Percentiles rank a stretch among this genome's conserved stretches.
Evolutionary conservation across 2,888 invertebrate species (phyloP).

Genomic region (Cataglyphis rosenhaueri): DNA sequence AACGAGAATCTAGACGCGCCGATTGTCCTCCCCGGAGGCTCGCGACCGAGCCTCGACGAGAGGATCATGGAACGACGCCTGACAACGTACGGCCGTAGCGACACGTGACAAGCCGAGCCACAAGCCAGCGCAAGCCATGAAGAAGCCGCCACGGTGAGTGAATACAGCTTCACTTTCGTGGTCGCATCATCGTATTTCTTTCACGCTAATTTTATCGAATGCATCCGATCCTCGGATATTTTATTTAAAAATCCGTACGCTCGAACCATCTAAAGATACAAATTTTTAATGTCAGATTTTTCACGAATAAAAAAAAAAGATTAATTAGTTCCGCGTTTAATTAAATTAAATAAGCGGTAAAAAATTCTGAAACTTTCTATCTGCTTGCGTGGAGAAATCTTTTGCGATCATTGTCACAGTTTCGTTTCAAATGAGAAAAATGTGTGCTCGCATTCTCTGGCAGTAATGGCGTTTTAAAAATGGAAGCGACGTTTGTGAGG

Average conservation of each 20-base stretch:
- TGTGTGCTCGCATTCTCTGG: neutral
- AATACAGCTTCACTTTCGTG: neutral
- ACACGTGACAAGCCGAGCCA: slow-evolving; percentile 80
- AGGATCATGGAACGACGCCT: slow-evolving; percentile 77
- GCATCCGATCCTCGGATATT: neutral
- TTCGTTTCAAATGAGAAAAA: neutral
- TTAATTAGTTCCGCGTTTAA: slow-evolving; percentile 38
- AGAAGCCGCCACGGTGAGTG: slow-evolving; percentile 81
- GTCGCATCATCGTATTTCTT: slow-evolving; percentile 3
- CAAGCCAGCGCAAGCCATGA: slow-evolving; percentile 79
- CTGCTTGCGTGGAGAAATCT: neutral
- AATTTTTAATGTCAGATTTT: neutral
- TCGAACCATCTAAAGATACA: neutral
- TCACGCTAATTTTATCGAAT: neutral
- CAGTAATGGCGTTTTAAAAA: neutral
- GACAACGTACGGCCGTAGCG: slow-evolving; percentile 69
- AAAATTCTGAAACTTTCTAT: neutral
- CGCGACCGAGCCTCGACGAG: slow-evolving; percentile 31
- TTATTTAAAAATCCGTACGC: neutral
- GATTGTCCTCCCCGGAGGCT: slow-evolving; percentile 18
- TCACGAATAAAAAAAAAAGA: neutral
- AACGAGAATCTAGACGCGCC: slow-evolving; percentile 41
- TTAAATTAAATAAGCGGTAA: neutral
- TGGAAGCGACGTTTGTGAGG: neutral
- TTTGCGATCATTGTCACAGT: neutral